Evolutionary conservation across 2,888 invertebrate species (phyloP).

Genomic region (Aplocera efformata): DNA sequence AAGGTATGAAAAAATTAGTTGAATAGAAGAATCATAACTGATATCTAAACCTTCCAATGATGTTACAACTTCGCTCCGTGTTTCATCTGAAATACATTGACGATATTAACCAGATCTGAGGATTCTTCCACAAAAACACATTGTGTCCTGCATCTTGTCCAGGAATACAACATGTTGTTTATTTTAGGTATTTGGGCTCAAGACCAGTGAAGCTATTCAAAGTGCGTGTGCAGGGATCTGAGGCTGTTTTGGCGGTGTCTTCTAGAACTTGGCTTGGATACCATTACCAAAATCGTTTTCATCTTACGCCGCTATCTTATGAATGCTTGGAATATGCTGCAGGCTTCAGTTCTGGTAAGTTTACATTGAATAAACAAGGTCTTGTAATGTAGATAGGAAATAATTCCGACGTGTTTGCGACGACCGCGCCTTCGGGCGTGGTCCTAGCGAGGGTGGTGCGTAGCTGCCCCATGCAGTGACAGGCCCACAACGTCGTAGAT

Average conservation of each 20-base stretch:
- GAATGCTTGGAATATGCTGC: constrained; percentile 98
- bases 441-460: constrained; percentile 58
- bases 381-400: constrained; percentile 7
- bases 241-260: constrained; percentile 98
- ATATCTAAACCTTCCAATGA: constrained; percentile 44
- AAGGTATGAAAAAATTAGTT: constrained; percentile 66
- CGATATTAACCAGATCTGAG: constrained; percentile 77
- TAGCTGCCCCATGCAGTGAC: constrained; percentile 77
- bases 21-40: neutral
- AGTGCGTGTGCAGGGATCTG: constrained; percentile 96
- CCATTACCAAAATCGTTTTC: constrained; percentile 97
- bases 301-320: constrained; percentile 97
- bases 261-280: constrained; percentile 99
- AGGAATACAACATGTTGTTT: neutral
- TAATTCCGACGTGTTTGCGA: constrained; percentile 57
- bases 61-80: constrained; percentile 76
- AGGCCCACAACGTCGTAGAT: constrained; percentile 83
- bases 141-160: neutral
- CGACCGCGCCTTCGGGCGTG: constrained; percentile 50
- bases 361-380: constrained; percentile 1
- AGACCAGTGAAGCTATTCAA: constrained; percentile 97
- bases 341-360: constrained; percentile 89
- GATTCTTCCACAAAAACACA: constrained; percentile 5
- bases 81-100: constrained; percentile 82
- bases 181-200: constrained; percentile 90